Evolutionary conservation across 2,113 vertebrate species (phyloP), one percentile per base, ranked within the genome.

Genomic region (Ornithorhynchus anatinus): DNA sequence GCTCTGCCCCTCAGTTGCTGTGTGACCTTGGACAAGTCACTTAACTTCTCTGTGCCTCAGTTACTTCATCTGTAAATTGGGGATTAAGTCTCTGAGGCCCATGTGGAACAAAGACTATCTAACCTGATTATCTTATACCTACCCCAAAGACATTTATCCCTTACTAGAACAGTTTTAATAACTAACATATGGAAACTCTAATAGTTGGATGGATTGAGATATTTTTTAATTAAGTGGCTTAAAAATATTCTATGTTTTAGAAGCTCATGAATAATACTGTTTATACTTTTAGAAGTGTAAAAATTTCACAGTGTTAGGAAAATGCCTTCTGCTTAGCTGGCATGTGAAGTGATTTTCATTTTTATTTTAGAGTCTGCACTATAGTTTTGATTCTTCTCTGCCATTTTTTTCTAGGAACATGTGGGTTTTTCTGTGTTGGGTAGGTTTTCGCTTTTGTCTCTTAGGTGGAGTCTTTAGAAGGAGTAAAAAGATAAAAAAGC

Each of bases 241-340:
- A n/a, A n/a, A n/a, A n/a, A n/a, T n/a, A 78, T 36, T 72, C 70
- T 63, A 39, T 43, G 42, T 71, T 75, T 79, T 48, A 42, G 60
- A 53, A 81, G 57, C 8, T 54, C 64, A 22, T 74, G 82, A 78
- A 66, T 77, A 80, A 81, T 70, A 37, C 50, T 60, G 19, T 58
- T 74, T 83, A 62, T 67, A 66, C 72, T 84, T 88, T 45, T 19
- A 27, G 68, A 70, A 64, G 54, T 68, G 11, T 64, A 69, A 80
- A 86, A 71, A 73, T 71, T 33, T 39, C 42, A 42, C 63, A 56
- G 56, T 69, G 70, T 76, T 52, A 72, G 56, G 35, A 67, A 81
- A 81, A 60, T 20, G 37, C 79, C 63, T 77, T 74, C 11, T 36
- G 43, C 62, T 44, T 69, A 52, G 69, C 39, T 75, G 73, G 58